Base-by-base conservation (phyloP, 1,140 invertebrate genomes). In the Pseudomyrmex dendroicus region DNA sequence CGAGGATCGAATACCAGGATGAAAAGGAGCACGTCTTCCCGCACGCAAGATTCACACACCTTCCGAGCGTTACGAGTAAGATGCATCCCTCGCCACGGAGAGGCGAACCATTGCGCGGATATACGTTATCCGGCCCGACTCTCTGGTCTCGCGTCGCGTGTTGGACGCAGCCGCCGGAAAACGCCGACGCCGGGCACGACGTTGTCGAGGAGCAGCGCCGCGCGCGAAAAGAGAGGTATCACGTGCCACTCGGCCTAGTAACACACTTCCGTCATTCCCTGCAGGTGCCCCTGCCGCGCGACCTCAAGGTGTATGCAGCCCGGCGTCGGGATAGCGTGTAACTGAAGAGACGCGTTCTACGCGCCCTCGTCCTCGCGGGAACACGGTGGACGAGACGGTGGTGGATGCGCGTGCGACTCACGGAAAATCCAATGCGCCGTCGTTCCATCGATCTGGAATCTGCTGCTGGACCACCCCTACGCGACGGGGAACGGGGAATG, bases 391-490 rank as follows among this genome's bases (percentile, higher is more conserved):
- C 35, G 35, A 35, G 35, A 35, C 35, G 88, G 85, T 73, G 78
- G 72, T 48, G 85, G 91, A 86, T 91, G 91, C 90, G 91, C 91
- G 90, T 91, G 91, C 89, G 90, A 86, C 90, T 89, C 89, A 90
- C 86, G 86, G 89, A 86, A 91, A 92, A 92, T 93, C 92, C 89
- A 93, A 89, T 92, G 93, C 93, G 92, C 93, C 92, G 93, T 91
- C 92, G 93, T 93, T 89, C 86, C 92, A 94, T 94, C 93, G 93
- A 94, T 94, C 89, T 90, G 91, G 92, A 94, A 93, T 92, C 93
- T 94, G 92, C 91, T 89, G 91, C 92, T 94, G 93, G 93, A 94
- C 93, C 93, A 93, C 85, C 90, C 91, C 87, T 80, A 84, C 77
- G 83, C 64, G 68, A 35, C 35, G 35, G 5, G 35, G 7, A 35